Base-by-base conservation (phyloP, 2,113 vertebrate genomes). In the Saguinus imperator region DNA sequence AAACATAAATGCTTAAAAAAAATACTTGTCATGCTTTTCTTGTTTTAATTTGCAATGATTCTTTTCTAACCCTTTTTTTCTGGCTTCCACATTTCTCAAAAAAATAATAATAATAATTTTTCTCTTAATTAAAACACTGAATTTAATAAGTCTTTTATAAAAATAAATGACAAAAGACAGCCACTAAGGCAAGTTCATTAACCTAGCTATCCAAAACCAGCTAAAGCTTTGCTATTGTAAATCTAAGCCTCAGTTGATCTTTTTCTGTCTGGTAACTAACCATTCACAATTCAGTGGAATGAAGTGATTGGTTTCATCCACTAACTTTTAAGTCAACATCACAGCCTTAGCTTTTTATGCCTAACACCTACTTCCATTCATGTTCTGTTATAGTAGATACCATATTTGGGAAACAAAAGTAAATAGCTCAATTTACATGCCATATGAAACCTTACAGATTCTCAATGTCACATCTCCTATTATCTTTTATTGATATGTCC, bases 81-180 rank as follows among this genome's bases (percentile, higher is more conserved):
- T 83, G 9, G 27, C 61, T 92, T 23, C 11, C 21, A 35, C 68
- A 86, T 58, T 94, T 97, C 32, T 96, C 76, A 21, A 83, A 95
- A 61, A 95, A 61, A 66, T n/a, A n/a, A n/a, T n/a, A 91, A 89
- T 92, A n/a, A 48, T 61, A 76, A 7, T 79, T 79, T 94, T 87
- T 66, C 57, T 89, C 20, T 97, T 57, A 96, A 91, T 94, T 95
- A 92, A 87, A 97, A 57, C 1, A 57, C 32, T 91, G 14, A 72
- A 76, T 96, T 86, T 70, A 93, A 92, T 68, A 89, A 1, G 29
- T 27, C 9, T 95, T 94, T 96, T 25, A 85, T 37, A 88, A 94
- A 95, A 95, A 86, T 57, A 94, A 87, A 86, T 91, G 40, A 82
- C 13, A 68, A 89, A 94, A 94, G 86, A 84, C 4, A 95, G 37